phyloP scores from a whole-genome alignment of 2,888 invertebrate genomes.

The Chymomyza fuscimana region DNA sequence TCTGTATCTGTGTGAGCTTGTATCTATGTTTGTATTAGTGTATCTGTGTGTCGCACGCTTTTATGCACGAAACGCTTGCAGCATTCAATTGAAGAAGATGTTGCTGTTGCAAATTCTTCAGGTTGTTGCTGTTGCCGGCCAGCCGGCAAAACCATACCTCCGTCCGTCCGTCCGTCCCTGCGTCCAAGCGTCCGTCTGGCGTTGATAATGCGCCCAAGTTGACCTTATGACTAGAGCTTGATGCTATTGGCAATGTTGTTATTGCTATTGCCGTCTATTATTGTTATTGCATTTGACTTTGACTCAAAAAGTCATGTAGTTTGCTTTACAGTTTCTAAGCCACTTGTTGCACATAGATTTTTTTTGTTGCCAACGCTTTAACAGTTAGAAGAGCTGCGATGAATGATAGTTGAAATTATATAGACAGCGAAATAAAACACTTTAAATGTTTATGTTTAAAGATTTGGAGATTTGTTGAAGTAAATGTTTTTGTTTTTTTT shows the following conservation, averaged over 20 bases:
- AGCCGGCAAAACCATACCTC: neutral
- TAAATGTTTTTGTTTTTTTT: neutral
- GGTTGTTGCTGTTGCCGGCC: slow-evolving; percentile 23
- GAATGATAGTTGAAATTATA: neutral
- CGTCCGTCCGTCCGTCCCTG: neutral
- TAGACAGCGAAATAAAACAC: neutral
- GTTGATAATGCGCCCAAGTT: slow-evolving; percentile 48
- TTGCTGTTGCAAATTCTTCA: slow-evolving; percentile 26
- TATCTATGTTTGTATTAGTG: slow-evolving; percentile 1
- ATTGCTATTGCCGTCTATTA: slow-evolving; percentile 31
- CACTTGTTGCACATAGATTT: neutral
- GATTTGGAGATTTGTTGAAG: neutral
- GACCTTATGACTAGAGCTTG: slow-evolving; percentile 54
- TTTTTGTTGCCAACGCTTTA: neutral
- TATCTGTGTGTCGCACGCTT: slow-evolving; percentile 43
- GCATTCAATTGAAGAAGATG: slow-evolving; percentile 32
- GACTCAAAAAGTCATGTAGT: neutral
- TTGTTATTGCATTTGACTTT: neutral
- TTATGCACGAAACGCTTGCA: slow-evolving; percentile 59
- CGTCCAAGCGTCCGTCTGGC: slow-evolving; percentile 16
- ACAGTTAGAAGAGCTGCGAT: neutral
- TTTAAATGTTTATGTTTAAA: neutral
- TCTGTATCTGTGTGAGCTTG: neutral
- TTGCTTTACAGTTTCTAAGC: neutral
- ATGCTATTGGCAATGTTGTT: slow-evolving; percentile 31